Evolutionary conservation across 2,888 invertebrate genomes (phyloP), one percentile per base, ranked within the genome.

Genomic region (Rhimphoctona megacephalus): DNA sequence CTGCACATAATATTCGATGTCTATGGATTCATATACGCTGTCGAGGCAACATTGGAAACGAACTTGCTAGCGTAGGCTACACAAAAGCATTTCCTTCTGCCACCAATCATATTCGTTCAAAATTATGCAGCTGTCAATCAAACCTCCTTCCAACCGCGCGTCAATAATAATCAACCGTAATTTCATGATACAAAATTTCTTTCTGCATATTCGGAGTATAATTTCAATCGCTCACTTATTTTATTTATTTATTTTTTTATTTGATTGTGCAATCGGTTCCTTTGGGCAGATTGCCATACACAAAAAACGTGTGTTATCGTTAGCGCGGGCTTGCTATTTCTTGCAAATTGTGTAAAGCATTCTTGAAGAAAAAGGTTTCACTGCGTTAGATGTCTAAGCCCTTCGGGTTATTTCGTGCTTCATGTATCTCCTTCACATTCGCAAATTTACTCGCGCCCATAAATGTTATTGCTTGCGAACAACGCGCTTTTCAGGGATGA

Each of bases 381-480:
- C 17, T 17, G 61, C 30, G 61, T 61, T 61, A 61, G 61, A 30
- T 30, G 14, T 30, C 30, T 49, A 39, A 66, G 43, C 43, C 30
- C 74, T 36, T 82, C 69, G 74, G 80, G 70, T 72, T 57, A 36
- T 77, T 83, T 30, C 54, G 46, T 72, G 66, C 52, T 36, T 64
- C 25, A 36, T 36, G 72, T 69, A 25, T 33, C 30, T 52, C 7
- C 43, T 78, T 52, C 39, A 61, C 61, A 61, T 74, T 84, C 46
- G 72, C 52, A 69, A 73, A 84, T 81, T 84, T 61, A 76, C 76
- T 74, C 43, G 54, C 57, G 33, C 36, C 73, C 76, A 72, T 86
- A 76, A 83, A 80, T 80, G 83, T 80, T 80, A 86, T 83, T 72
- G 80, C 81, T 83, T 83, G 80, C 76, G 46, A 80, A 72, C 80